Evolutionary conservation across 1,140 invertebrate genomes (phyloP).

Genomic region (Leptinotarsa defecta): DNA sequence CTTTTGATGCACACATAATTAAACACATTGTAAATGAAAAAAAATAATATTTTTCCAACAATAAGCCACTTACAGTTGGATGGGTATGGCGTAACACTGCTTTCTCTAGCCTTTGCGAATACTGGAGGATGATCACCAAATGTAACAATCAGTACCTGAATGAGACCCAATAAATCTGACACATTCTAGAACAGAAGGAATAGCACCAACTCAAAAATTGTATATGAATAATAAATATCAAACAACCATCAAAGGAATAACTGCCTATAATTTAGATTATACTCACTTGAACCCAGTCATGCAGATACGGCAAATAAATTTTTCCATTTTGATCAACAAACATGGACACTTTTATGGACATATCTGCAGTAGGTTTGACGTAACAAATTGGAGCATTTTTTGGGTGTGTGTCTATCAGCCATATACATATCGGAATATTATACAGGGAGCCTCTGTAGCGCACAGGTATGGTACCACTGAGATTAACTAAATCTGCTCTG

Average conservation of each 20-base stretch:
- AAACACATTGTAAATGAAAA: too few species aligned
- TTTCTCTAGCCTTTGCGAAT: slow-evolving; percentile 72
- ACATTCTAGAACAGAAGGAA: slow-evolving; percentile 61
- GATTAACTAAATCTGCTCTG: slow-evolving; percentile 78
- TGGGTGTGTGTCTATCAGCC: slow-evolving; percentile 96
- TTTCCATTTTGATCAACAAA: slow-evolving; percentile 95
- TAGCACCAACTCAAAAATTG: too few species aligned
- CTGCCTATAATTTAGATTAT: neutral
- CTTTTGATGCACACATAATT: too few species aligned
- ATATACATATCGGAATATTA: slow-evolving; percentile 96
- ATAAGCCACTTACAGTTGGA: slow-evolving; percentile 57
- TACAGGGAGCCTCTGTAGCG: slow-evolving; percentile 87
- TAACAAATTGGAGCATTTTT: slow-evolving; percentile 97
- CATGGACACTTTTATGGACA: slow-evolving; percentile 93
- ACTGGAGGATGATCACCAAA: slow-evolving; percentile 97
- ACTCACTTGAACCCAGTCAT: slow-evolving; percentile 89
- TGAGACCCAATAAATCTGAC: slow-evolving; percentile 83
- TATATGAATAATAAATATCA: too few species aligned
- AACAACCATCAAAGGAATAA: too few species aligned
- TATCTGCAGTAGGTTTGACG: slow-evolving; percentile 92
- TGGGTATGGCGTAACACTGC: slow-evolving; percentile 65
- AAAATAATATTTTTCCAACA: neutral
- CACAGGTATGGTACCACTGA: slow-evolving; percentile 93
- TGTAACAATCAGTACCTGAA: slow-evolving; percentile 89
- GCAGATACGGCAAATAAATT: slow-evolving; percentile 95